phyloP scores from a whole-genome alignment of 2,113 vertebrate species.

The Prinia subflava region DNA sequence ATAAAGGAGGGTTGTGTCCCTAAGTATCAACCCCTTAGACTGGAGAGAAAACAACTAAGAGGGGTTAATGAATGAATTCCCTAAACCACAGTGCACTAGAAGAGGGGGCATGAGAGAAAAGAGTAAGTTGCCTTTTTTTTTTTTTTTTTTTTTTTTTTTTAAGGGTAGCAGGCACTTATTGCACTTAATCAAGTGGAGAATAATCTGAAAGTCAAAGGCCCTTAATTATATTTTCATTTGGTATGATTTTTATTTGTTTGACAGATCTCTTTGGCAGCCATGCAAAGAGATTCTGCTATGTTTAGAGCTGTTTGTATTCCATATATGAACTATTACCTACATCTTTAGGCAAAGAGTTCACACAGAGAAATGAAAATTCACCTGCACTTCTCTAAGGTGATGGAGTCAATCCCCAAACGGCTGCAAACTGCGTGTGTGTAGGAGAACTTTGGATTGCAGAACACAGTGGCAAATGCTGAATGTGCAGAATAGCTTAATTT shows the following conservation, averaged over 20 bases:
- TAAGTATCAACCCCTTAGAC: neutral
- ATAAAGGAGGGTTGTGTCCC: slow-evolving; percentile 14
- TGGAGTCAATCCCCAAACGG: slow-evolving; percentile 47
- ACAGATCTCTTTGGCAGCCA: neutral
- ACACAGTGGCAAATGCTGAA: slow-evolving; percentile 56
- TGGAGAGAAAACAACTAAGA: neutral
- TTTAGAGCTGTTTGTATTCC: neutral
- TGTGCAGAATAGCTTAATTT: slow-evolving; percentile 72
- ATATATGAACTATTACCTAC: neutral
- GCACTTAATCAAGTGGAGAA: neutral
- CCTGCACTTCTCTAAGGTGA: slow-evolving; percentile 8
- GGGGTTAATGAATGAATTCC: neutral
- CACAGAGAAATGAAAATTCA: slow-evolving; percentile 44
- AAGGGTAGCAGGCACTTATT: neutral
- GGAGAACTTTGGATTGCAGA: slow-evolving; percentile 48
- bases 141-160: neutral
- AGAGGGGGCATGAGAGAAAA: neutral
- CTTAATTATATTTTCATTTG: slow-evolving; percentile 42
- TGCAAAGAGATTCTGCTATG: neutral
- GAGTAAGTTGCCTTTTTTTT: neutral
- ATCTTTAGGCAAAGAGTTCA: slow-evolving; percentile 1
- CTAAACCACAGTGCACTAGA: neutral
- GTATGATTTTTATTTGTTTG: neutral
- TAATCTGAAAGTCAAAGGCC: slow-evolving; percentile 11
- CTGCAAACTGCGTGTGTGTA: neutral